Percentiles rank a stretch among this genome's conserved stretches.
Conservation (phyloP, 2,888 invertebrate genomes). For the Microplitis deprimator region DNA sequence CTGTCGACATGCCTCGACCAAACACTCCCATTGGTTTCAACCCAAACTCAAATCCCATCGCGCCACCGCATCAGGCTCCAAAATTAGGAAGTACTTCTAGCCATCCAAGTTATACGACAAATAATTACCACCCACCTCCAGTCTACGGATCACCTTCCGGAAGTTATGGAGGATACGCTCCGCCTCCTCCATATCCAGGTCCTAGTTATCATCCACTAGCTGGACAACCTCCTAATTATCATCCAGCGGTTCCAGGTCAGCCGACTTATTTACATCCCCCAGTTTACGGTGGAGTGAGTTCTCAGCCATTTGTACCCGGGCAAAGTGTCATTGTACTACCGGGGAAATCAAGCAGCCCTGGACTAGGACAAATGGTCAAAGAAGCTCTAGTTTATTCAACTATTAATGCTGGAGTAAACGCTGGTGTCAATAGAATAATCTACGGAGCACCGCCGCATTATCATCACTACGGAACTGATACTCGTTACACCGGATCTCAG, state of each 20-base stretch:
- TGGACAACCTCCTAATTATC: slow-evolving; percentile 42
- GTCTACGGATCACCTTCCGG: slow-evolving; percentile 34
- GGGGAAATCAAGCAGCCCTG: slow-evolving; percentile 47
- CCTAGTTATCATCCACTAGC: slow-evolving; percentile 39
- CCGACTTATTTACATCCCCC: slow-evolving; percentile 52
- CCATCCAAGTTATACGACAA: slow-evolving; percentile 32
- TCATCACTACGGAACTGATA: slow-evolving; percentile 24
- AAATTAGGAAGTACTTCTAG: slow-evolving; percentile 7
- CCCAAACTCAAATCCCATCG: background rate
- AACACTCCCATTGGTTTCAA: background rate
- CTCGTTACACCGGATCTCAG: slow-evolving; percentile 17
- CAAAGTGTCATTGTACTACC: slow-evolving; percentile 54
- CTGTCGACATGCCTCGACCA: slow-evolving; percentile 33
- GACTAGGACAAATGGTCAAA: slow-evolving; percentile 57
- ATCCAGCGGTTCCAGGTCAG: slow-evolving; percentile 43
- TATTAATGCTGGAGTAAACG: slow-evolving; percentile 53
- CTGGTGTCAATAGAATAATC: slow-evolving; percentile 56
- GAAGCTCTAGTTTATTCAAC: slow-evolving; percentile 59
- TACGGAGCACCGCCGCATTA: slow-evolving; percentile 51
- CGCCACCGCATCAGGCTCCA: background rate
- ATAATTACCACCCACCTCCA: slow-evolving; percentile 25
- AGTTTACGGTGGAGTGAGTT: slow-evolving; percentile 50
- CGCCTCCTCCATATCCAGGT: slow-evolving; percentile 49
- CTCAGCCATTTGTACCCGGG: slow-evolving; percentile 57
- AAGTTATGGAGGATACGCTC: slow-evolving; percentile 33